Evolutionary conservation across 1,140 invertebrate genomes (phyloP), one percentile per base, ranked within the genome.

Genomic region (Eciton burchellii): DNA sequence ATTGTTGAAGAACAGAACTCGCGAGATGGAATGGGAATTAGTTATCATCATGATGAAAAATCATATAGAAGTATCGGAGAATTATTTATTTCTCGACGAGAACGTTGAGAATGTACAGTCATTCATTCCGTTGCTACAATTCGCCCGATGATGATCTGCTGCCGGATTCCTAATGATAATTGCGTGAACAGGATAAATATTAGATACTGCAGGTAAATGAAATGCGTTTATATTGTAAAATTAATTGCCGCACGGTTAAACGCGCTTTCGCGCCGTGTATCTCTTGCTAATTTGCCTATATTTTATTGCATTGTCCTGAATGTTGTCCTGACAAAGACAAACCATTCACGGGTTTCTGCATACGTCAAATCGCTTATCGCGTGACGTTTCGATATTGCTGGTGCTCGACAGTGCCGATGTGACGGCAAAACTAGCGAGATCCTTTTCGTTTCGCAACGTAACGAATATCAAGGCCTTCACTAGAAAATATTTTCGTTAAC

Each of bases 401-500:
- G 63, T 81, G 5, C 3, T 83, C 12, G 26, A 11, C 3, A 70
- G 9, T 35, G 12, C 26, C 0, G n/a, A 74, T 29, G 59, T 21
- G 19, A n/a, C 19, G 12, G 43, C 11, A 11, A 26, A 65, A 6
- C 24, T 79, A 54, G 0, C 43, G 1, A 85, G 56, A 45, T 47
- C 16, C 6, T 21, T 85, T 62, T 49, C 81, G 6, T 83, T 54
- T n/a, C 76, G 71, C 21, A 8, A 26, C 19, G 21, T 68, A 21
- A n/a, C 82, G 3, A 83, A 79, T 63, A 49, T 82, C 11, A 72
- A 83, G 21, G 84, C 73, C n/a, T 77, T 85, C n/a, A 68, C 63
- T 0, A 65, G 68, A 6, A 65, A 86, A 84, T 86, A 82, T 54
- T n/a, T 84, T n/a, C n/a, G n/a, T n/a, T n/a, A n/a, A n/a, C n/a